phyloP scores from a whole-genome alignment of 2,888 invertebrate genomes.

The Allophyes oxyacanthae region DNA sequence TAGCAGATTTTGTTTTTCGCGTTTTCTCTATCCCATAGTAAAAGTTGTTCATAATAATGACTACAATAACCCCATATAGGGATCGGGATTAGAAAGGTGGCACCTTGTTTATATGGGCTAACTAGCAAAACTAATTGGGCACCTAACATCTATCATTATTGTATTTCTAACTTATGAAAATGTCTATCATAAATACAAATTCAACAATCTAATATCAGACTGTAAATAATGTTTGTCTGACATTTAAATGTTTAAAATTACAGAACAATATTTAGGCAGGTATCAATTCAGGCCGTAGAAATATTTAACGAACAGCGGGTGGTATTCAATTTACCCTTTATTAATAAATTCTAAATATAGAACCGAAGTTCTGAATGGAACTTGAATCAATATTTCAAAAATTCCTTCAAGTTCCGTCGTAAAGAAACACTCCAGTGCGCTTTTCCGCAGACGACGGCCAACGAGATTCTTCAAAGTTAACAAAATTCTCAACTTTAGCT shows the following conservation, averaged over 20 bases:
- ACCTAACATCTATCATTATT: constrained; percentile 13
- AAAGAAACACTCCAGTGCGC: constrained; percentile 83
- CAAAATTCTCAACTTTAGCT: constrained; percentile 76
- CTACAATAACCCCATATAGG: no score
- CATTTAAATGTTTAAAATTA: background rate
- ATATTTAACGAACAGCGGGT: constrained; percentile 8
- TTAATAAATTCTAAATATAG: constrained; percentile 55
- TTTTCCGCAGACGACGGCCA: constrained; percentile 74
- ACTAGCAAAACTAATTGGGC: constrained; percentile 38
- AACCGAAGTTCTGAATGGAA: constrained; percentile 66
- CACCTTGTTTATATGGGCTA: constrained; percentile 24
- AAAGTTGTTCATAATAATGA: no score
- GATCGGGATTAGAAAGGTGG: no score
- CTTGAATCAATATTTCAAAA: constrained; percentile 80
- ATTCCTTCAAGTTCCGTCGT: constrained; percentile 77
- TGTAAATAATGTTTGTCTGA: background rate
- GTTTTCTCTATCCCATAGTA: no score
- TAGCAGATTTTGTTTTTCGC: no score
- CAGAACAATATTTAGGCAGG: constrained; percentile 3
- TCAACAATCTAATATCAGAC: no score
- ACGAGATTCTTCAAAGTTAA: constrained; percentile 76
- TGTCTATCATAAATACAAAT: no score
- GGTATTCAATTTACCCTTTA: constrained; percentile 13
- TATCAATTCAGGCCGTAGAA: constrained; percentile 7
- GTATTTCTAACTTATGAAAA: no score